These are phyloP conservation scores for Channa maculata DNA, from an alignment of 2,113 vertebrate genomes.

Conservation along the genomic window DNA sequence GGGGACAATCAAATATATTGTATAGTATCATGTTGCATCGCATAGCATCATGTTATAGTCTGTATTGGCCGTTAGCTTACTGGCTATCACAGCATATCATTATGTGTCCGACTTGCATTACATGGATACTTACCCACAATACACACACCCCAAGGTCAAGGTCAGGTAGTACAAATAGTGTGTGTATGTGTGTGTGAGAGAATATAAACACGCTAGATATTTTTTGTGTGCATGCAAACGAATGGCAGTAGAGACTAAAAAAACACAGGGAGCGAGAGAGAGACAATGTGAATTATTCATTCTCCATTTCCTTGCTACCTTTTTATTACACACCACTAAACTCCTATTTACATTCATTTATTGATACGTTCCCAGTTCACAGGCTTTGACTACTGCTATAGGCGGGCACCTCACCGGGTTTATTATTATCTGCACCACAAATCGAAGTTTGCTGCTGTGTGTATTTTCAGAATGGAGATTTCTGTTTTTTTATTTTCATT, in stretches of 20 bases:
- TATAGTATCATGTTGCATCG: too few relatives aligned
- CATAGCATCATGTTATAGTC: too few relatives aligned
- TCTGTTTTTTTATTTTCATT: background rate
- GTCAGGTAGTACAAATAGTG: background rate
- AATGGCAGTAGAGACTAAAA: conserved; percentile 15
- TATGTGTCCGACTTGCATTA: background rate
- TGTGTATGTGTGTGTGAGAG: background rate
- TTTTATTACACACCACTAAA: conserved; percentile 70
- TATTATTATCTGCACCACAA: conserved; percentile 43
- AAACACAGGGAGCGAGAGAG: background rate
- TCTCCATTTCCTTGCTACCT: conserved; percentile 34
- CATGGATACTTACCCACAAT: background rate
- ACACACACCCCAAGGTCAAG: background rate
- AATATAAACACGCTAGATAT: too few relatives aligned
- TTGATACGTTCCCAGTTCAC: conserved; percentile 50
- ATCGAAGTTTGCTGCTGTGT: conserved; percentile 9
- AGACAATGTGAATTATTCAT: conserved; percentile 69
- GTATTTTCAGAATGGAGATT: conserved; percentile 17
- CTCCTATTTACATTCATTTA: conserved; percentile 70
- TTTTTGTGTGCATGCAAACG: background rate
- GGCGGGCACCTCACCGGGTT: conserved; percentile 26
- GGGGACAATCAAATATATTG: too few relatives aligned
- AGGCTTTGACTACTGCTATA: conserved; percentile 55
- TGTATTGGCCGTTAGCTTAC: too few relatives aligned
- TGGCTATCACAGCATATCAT: background rate